Evolutionary conservation across 2,888 invertebrate species (phyloP).

Genomic region (Mythimna loreyi): DNA sequence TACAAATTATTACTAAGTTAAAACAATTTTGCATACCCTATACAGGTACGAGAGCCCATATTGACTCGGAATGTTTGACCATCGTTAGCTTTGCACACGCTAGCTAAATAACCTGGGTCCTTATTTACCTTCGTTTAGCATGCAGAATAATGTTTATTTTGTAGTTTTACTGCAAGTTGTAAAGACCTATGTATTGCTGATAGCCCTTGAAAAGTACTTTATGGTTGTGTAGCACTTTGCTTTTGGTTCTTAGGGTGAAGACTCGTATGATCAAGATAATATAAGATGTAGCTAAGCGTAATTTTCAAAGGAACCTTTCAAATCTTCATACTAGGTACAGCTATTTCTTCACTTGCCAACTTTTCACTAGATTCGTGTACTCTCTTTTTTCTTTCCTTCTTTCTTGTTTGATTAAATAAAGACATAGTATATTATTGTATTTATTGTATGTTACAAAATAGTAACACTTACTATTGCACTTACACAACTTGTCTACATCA

Average conservation of each 20-base stretch:
- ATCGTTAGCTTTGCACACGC: conserved; percentile 13
- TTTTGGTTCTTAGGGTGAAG: neutral
- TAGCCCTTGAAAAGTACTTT: conserved; percentile 6
- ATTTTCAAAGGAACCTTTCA: no score
- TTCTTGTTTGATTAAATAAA: no score
- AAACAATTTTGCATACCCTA: neutral
- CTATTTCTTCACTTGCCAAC: no score
- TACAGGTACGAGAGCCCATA: conserved; percentile 9
- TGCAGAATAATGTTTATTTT: conserved; percentile 22
- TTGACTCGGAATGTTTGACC: conserved; percentile 35
- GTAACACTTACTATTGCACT: no score
- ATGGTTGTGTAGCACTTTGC: neutral
- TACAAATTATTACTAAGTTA: neutral
- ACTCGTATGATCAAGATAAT: neutral
- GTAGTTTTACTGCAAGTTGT: neutral
- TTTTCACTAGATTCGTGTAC: no score
- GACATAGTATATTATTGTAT: no score
- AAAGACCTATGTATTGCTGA: conserved; percentile 7
- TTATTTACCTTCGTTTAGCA: conserved; percentile 31
- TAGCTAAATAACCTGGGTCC: conserved; percentile 8
- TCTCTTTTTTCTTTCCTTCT: no score
- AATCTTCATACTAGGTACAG: no score
- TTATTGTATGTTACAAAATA: no score
- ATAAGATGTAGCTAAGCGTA: no score
- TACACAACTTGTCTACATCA: no score